A percentile compares a stretch with the other conserved stretches of the same genome.
These are phyloP conservation scores for Lordiphosa clarofinis DNA, from an alignment of 1,140 invertebrate genomes.

Conservation along the genomic window DNA sequence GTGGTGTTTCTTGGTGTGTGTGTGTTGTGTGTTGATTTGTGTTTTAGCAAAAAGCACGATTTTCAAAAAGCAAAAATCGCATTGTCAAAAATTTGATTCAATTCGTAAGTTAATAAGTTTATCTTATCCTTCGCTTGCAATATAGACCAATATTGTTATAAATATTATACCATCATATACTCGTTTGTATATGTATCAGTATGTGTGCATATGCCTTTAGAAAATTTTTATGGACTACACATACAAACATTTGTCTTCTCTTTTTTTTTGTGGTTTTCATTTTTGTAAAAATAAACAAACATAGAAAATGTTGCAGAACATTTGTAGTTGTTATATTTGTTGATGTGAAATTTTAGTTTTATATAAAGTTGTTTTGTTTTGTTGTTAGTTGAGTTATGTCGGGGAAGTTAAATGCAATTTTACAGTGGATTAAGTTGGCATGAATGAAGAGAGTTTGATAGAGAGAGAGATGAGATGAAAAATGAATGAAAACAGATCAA, in stretches of 20 bases:
- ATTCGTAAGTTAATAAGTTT: slow-evolving; percentile 64
- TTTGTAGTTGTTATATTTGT: slow-evolving; percentile 36
- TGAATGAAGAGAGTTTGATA: slow-evolving; percentile 12
- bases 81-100: slow-evolving; percentile 73
- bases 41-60: slow-evolving; percentile 70
- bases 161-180: slow-evolving; percentile 24
- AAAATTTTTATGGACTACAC: slow-evolving; percentile 66
- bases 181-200: slow-evolving; percentile 14
- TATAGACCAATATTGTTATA: slow-evolving; percentile 48
- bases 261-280: slow-evolving; percentile 17
- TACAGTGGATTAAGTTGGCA: slow-evolving; percentile 40
- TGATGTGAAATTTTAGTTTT: slow-evolving; percentile 52
- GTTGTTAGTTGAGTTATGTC: slow-evolving; percentile 37
- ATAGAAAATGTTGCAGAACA: slow-evolving; percentile 58
- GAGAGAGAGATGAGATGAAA: slow-evolving; percentile 15
- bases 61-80: slow-evolving; percentile 74
- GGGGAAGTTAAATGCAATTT: slow-evolving; percentile 53
- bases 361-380: slow-evolving; percentile 36
- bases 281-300: slow-evolving; percentile 68
- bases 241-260: slow-evolving; percentile 50
- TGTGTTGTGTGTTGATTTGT: slow-evolving; percentile 24
- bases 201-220: slow-evolving; percentile 52
- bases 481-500: slow-evolving; percentile 23
- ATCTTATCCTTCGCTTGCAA: slow-evolving; percentile 29
- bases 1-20: slow-evolving; percentile 22